Base-by-base conservation (phyloP, 2,113 vertebrate species). In the Brachypteracias leptosomus region DNA sequence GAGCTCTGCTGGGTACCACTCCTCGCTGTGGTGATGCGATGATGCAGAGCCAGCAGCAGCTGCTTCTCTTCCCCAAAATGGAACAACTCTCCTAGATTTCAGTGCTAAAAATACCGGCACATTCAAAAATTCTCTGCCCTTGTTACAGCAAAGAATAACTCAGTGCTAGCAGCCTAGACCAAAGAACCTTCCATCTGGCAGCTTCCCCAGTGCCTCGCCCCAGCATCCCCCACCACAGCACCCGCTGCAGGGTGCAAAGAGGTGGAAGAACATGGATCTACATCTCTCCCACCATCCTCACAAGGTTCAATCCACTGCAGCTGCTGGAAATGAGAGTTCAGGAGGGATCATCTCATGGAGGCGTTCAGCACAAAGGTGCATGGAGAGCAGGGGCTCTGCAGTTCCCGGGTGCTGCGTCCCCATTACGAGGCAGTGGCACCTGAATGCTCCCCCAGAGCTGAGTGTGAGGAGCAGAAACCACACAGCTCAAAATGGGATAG, bases 11-110 rank as follows among this genome's bases (percentile, higher is more conserved):
- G 36, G 10, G 26, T 6, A 6, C 20, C 0, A 47, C 8, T 49
- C 28, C 77, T 63, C 2, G 0, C 9, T 29, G 2, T 2, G 0
- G 31, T 1, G 0, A 20, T 1, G 7, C 0, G 6, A 15, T 33
- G 81, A 89, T 89, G 84, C 76, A 71, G 55, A 74, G 76, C 47
- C 13, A 40, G 79, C 80, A 75, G 89, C 89, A 93, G 91, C 77
- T 87, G 89, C 81, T 82, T 4, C 83, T 93, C 63, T 79, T 85
- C 71, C 79, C 85, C 74, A 62, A 13, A 91, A 91, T 42, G 78
- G 85, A 95, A 62, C 18, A 89, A n/a, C 33, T 65, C 81, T 49
- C 66, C 87, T 54, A 87, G 85, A 89, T 17, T 58, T 59, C 85
- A 76, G 35, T 33, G 78, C 91, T 93, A 89, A 88, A 93, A 91